A percentile compares a stretch with the other conserved stretches of the same genome.
Conservation (phyloP, 2,888 invertebrate species). For the Diarsia dahlii region DNA sequence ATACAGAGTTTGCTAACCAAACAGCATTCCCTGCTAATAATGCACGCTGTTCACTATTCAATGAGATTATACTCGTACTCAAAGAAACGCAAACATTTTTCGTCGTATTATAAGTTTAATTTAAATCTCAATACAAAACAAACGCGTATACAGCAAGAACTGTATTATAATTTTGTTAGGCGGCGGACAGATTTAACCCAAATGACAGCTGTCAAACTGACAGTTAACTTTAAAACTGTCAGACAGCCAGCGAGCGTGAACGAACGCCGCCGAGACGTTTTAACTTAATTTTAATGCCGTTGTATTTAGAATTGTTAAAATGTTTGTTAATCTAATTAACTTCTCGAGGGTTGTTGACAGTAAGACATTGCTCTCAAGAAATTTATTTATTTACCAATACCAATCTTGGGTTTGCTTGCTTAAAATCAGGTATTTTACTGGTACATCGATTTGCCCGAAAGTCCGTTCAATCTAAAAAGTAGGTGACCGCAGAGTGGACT, state of each 20-base stretch:
- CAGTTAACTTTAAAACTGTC: slow-evolving; percentile 24
- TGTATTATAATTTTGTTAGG: slow-evolving; percentile 28
- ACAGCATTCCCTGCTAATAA: slow-evolving; percentile 12
- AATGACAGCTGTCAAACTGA: slow-evolving; percentile 28
- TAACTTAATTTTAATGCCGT: slow-evolving; percentile 31
- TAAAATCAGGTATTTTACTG: not conserved
- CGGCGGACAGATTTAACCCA: slow-evolving; percentile 22
- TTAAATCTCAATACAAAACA: slow-evolving; percentile 38
- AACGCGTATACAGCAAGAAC: slow-evolving; percentile 12
- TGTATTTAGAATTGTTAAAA: slow-evolving; percentile 29
- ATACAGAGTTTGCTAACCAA: slow-evolving; percentile 4
- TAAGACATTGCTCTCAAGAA: slow-evolving; percentile 1
- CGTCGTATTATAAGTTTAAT: slow-evolving; percentile 29
- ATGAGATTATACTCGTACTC: slow-evolving; percentile 17
- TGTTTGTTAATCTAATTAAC: slow-evolving; percentile 38
- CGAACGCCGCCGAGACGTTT: slow-evolving; percentile 11
- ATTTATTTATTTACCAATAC: not conserved
- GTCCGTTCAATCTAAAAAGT: not conserved
- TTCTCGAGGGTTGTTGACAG: slow-evolving; percentile 13
- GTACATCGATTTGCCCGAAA: not conserved
- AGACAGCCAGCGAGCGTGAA: slow-evolving; percentile 8
- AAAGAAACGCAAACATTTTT: slow-evolving; percentile 36
- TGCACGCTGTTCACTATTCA: not conserved
- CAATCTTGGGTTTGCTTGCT: too few relatives aligned
- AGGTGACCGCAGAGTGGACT: not conserved